phyloP scores from a whole-genome alignment of 2,888 invertebrate genomes.

The Parthenolecanium corni region DNA sequence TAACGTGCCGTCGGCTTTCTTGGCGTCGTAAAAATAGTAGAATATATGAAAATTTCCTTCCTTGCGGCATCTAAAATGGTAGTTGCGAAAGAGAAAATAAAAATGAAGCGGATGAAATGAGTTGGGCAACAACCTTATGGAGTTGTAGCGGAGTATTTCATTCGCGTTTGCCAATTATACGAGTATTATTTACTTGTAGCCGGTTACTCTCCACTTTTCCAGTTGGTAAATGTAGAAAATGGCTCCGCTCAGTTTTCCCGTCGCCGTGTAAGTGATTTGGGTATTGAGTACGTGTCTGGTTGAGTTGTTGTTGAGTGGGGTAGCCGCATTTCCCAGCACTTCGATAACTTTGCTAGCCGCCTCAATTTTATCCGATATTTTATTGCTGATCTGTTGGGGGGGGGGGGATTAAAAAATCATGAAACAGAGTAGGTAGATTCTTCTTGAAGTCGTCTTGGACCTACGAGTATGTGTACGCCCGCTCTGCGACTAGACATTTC shows the following conservation, averaged over 20 bases:
- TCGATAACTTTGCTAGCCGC: constrained; percentile 61
- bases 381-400: constrained; percentile 40
- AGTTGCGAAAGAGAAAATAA: constrained; percentile 11
- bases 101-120: too few species aligned
- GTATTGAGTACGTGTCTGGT: constrained; percentile 70
- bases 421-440: too few species aligned
- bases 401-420: neutral
- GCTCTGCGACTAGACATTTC: too few species aligned
- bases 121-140: too few species aligned
- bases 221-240: constrained; percentile 74
- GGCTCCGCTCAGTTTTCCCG: constrained; percentile 79
- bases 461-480: too few species aligned
- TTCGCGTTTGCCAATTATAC: neutral
- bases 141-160: too few species aligned
- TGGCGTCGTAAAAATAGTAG: constrained; percentile 79
- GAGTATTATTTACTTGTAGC: constrained; percentile 34
- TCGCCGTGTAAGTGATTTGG: constrained; percentile 70
- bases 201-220: constrained; percentile 79
- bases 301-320: constrained; percentile 71
- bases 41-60: constrained; percentile 79
- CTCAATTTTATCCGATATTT: constrained; percentile 51
- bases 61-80: constrained; percentile 31
- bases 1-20: constrained; percentile 55
- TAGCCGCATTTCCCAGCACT: constrained; percentile 70
- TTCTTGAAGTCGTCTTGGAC: too few species aligned